Evolutionary conservation across 2,797 vertebrate genomes (phyloP).

Genomic region (Muscicapa comitata): DNA sequence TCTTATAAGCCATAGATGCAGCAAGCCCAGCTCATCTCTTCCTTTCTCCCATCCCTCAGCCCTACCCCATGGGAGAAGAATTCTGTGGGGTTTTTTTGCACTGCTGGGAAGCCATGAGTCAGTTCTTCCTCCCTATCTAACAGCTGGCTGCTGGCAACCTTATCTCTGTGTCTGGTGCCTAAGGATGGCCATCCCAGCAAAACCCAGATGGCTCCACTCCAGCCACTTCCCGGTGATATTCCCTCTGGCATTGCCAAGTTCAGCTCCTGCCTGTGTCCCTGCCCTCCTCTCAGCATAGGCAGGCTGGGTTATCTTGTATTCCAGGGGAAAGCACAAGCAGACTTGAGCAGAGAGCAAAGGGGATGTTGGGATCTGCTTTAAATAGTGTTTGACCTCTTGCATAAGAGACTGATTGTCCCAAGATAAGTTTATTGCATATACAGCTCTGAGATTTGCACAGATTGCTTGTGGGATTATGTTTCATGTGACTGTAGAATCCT

Average conservation of each 20-base stretch:
- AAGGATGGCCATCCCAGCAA: neutral
- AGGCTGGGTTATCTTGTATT: neutral
- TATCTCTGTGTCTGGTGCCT: neutral
- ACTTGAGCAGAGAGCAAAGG: neutral
- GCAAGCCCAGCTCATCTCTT: neutral
- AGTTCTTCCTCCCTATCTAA: neutral
- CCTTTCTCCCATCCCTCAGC: neutral
- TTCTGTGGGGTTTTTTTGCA: neutral
- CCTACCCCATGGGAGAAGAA: neutral
- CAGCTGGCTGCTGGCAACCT: neutral
- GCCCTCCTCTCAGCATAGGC: neutral
- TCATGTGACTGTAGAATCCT: conserved; percentile 32
- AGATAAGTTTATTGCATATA: conserved; percentile 38
- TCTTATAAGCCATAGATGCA: neutral
- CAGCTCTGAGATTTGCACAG: conserved; percentile 36
- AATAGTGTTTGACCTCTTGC: conserved; percentile 49
- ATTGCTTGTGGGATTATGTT: conserved; percentile 53
- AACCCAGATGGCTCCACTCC: neutral
- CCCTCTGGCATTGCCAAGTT: neutral
- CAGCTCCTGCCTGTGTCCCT: neutral
- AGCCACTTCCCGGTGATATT: neutral
- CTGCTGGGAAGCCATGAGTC: neutral
- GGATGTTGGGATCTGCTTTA: neutral
- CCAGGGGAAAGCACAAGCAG: neutral
- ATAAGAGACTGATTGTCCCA: conserved; percentile 30